Percentiles rank a stretch among this genome's conserved stretches.
These are phyloP conservation scores for Zoanthus solanderi DNA, from an alignment of 92 coral and sea anemone genomes.

Conservation along the genomic window DNA sequence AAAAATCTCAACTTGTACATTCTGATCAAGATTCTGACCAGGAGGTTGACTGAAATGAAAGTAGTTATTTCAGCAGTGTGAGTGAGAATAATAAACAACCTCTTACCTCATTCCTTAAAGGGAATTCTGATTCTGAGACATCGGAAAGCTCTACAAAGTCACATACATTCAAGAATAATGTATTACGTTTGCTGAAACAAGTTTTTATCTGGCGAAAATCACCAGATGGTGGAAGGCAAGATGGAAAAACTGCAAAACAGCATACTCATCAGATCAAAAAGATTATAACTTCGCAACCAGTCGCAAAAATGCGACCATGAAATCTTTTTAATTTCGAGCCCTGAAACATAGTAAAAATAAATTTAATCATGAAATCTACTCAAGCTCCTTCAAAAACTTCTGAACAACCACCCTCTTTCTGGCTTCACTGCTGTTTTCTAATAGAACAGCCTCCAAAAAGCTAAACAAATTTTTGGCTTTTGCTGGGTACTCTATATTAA, in stretches of 20 bases:
- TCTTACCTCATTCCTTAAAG: not conserved
- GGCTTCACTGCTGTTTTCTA: not conserved
- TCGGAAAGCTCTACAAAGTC: not conserved
- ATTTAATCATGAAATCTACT: too few relatives aligned
- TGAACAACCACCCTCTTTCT: not conserved
- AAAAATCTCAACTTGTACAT: not conserved
- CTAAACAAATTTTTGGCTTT: too few relatives aligned
- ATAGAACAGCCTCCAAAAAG: not conserved
- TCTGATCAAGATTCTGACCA: slow-evolving; percentile 15
- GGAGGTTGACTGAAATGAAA: slow-evolving; percentile 1
- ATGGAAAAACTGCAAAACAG: slow-evolving; percentile 36
- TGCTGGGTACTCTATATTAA: not conserved
- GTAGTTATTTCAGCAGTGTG: not conserved
- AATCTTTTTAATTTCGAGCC: too few relatives aligned
- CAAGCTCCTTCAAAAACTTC: not conserved
- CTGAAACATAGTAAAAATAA: too few relatives aligned
- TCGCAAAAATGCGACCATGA: too few relatives aligned
- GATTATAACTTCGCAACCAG: not conserved
- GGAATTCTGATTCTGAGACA: slow-evolving; percentile 13
- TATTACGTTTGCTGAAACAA: not conserved
- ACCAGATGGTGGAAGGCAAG: slow-evolving; percentile 34
- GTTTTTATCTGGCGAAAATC: slow-evolving; percentile 22
- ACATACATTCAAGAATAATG: not conserved
- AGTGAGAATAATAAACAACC: not conserved
- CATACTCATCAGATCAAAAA: slow-evolving; percentile 13